These are phyloP conservation scores for Macrobrachium rosenbergii DNA, from an alignment of 1,140 invertebrate genomes.

Conservation along the genomic window DNA sequence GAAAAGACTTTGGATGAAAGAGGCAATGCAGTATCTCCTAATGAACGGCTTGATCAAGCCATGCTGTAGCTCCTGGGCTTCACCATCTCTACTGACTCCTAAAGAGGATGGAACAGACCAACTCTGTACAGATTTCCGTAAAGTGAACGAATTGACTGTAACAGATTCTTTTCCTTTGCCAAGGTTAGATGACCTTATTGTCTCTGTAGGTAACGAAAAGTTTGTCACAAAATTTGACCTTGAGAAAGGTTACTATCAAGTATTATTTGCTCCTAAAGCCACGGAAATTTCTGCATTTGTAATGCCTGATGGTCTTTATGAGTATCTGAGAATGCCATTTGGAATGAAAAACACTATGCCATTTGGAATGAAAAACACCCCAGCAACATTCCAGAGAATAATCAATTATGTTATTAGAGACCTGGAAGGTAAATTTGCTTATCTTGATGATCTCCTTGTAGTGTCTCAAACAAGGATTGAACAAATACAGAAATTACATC, in stretches of 20 bases:
- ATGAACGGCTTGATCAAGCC: background rate
- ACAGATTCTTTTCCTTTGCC: background rate
- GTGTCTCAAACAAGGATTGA: background rate
- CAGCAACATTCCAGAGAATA: conserved; percentile 11
- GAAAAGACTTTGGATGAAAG: background rate
- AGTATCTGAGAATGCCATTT: background rate
- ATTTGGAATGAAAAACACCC: background rate
- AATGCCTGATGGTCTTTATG: background rate
- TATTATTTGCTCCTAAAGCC: background rate
- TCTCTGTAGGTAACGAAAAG: background rate
- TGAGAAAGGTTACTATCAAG: background rate
- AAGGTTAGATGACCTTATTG: conserved; percentile 8
- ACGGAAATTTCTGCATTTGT: conserved; percentile 5
- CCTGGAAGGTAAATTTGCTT: background rate
- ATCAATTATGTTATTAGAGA: background rate
- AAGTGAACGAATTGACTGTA: no score
- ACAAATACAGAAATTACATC: background rate
- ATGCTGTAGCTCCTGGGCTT: background rate
- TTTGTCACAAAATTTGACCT: background rate
- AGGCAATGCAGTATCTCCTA: conserved; percentile 2
- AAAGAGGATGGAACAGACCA: no score
- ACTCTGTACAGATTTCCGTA: no score
- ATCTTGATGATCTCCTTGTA: conserved; percentile 7
- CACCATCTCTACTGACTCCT: conserved; percentile 3
- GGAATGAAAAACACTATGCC: background rate